A percentile compares a stretch with the other conserved stretches of the same genome.
Evolutionary conservation across 1,140 invertebrate species (phyloP).

Genomic region (Penaeus indicus): DNA sequence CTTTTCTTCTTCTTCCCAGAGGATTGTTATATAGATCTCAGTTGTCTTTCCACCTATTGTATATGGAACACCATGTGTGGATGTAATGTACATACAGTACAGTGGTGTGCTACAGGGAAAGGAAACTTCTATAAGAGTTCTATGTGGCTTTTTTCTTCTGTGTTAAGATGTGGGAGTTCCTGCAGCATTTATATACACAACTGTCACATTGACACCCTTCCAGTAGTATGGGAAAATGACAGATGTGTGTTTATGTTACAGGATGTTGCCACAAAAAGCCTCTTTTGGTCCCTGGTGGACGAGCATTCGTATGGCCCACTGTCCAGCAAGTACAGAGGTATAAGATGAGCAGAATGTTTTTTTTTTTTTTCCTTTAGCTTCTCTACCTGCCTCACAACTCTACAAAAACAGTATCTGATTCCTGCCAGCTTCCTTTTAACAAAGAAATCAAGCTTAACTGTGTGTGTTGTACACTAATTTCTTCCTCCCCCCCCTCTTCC

Average conservation of each 20-base stretch:
- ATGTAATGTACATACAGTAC: conserved; percentile 34
- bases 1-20: no score
- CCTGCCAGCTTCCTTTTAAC: background rate
- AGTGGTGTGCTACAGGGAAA: conserved; percentile 20
- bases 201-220: background rate
- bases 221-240: conserved; percentile 39
- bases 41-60: background rate
- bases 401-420: background rate
- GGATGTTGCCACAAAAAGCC: conserved; percentile 94
- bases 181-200: no score
- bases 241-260: conserved; percentile 70
- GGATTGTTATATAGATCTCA: background rate
- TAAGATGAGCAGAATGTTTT: conserved; percentile 59
- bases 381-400: background rate
- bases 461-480: no score
- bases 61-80: conserved; percentile 36
- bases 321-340: conserved; percentile 95
- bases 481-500: background rate
- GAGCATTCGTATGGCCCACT: conserved; percentile 96
- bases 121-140: conserved; percentile 36
- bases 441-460: no score
- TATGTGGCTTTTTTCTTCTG: conserved; percentile 60
- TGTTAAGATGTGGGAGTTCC: background rate
- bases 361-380: background rate
- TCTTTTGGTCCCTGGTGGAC: conserved; percentile 90